Evolutionary conservation across 2,113 vertebrate genomes (phyloP).

Genomic region (Rafetus swinhoei): DNA sequence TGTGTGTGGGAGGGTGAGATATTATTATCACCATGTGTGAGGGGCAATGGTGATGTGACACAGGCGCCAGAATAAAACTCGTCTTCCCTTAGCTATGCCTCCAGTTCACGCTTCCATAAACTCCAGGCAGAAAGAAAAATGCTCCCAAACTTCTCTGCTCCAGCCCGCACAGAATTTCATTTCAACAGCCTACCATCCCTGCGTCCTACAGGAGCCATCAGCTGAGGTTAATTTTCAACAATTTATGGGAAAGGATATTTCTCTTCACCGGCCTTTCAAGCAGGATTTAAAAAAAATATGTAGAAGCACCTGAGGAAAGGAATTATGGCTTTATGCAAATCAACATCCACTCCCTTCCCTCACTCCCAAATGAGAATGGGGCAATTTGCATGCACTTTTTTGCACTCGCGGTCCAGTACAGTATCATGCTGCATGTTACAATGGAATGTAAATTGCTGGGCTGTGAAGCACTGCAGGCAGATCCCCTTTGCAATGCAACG

Average conservation of each 20-base stretch:
- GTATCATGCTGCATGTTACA: accelerated
- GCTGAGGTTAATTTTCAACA: neutral
- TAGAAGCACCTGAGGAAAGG: neutral
- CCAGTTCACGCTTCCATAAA: conserved; percentile 12
- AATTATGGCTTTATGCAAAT: neutral
- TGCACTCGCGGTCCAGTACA: neutral
- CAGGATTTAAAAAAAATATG: neutral
- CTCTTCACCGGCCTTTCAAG: neutral
- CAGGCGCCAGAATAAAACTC: neutral
- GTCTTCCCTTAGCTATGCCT: neutral
- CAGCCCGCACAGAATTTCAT: neutral
- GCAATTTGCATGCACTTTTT: accelerated
- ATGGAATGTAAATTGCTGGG: accelerated
- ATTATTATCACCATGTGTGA: neutral
- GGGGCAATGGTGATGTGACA: neutral
- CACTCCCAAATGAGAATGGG: accelerated
- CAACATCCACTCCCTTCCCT: accelerated
- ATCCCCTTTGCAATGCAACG: neutral
- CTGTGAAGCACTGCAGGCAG: accelerated
- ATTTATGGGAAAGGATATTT: neutral
- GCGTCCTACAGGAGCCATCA: accelerated
- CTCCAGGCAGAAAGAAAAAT: neutral
- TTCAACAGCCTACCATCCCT: neutral
- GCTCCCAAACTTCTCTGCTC: conserved; percentile 22
- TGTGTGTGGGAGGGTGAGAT: neutral